phyloP scores from a whole-genome alignment of 2,888 invertebrate genomes.

The Hydraecia micacea region DNA sequence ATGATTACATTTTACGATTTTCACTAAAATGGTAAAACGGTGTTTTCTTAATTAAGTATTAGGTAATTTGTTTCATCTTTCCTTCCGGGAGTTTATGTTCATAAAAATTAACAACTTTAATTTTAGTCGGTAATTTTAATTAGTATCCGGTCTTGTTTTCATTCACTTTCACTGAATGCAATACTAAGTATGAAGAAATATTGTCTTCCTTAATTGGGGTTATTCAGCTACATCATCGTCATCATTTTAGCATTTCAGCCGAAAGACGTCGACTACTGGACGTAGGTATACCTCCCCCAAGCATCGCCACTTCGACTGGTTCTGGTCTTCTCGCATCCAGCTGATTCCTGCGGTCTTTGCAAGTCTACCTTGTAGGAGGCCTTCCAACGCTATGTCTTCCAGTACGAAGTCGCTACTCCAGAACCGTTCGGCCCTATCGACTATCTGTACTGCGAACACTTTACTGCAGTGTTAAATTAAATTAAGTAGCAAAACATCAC shows the following conservation, averaged over 20 bases:
- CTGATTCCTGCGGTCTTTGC: too few species aligned
- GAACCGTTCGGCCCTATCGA: too few species aligned
- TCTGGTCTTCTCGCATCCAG: not conserved
- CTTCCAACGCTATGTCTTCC: too few species aligned
- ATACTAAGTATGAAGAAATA: not conserved
- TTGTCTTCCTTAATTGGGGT: not conserved
- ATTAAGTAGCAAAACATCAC: not conserved
- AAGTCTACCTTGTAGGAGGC: too few species aligned
- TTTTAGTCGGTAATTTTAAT: not conserved
- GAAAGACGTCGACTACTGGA: not conserved
- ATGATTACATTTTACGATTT: conserved; percentile 15
- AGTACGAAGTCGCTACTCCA: too few species aligned
- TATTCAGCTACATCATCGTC: not conserved
- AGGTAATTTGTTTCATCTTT: conserved; percentile 31
- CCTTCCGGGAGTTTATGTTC: not conserved
- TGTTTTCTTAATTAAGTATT: conserved; percentile 29
- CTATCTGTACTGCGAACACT: not conserved
- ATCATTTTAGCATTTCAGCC: not conserved
- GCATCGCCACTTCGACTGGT: not conserved
- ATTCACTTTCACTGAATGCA: not conserved
- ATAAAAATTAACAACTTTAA: conserved; percentile 2
- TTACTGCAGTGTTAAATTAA: not conserved
- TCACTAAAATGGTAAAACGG: not conserved
- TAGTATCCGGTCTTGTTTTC: not conserved
- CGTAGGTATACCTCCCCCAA: not conserved